Evolutionary conservation across 1,140 invertebrate genomes (phyloP).

Genomic region (Halesus radiatus): DNA sequence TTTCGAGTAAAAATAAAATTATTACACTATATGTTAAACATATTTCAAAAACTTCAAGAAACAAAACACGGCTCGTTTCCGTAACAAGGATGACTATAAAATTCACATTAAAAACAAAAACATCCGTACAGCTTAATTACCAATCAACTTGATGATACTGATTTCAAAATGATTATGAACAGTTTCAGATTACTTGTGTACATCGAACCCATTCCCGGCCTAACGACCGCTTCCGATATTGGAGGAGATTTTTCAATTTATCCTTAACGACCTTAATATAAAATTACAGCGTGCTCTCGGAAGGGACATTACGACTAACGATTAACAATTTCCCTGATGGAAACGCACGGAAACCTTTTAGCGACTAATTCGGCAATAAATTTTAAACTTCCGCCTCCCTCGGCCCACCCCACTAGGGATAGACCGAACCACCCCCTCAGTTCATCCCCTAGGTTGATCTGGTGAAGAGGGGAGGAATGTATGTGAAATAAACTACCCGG

Average conservation of each 20-base stretch:
- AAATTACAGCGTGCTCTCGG: conserved; percentile 17
- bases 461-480: conserved; percentile 32
- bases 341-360: conserved; percentile 53
- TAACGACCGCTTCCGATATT: conserved; percentile 8
- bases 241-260: conserved; percentile 7
- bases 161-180: no score
- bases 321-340: conserved; percentile 55
- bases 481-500: conserved; percentile 50
- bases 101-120: no score
- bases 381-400: conserved; percentile 53
- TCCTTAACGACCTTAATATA: conserved; percentile 15
- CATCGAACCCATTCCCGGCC: neutral
- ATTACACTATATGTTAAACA: no score
- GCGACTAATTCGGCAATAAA: conserved; percentile 57
- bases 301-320: conserved; percentile 40
- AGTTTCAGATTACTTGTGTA: no score
- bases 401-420: neutral
- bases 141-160: no score
- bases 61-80: no score
- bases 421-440: neutral
- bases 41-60: no score
- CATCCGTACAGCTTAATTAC: no score
- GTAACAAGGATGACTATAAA: no score
- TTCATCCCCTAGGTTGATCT: neutral
- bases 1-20: no score